Conservation (phyloP, 2,797 vertebrate genomes). For the Liparis tanakae region DNA sequence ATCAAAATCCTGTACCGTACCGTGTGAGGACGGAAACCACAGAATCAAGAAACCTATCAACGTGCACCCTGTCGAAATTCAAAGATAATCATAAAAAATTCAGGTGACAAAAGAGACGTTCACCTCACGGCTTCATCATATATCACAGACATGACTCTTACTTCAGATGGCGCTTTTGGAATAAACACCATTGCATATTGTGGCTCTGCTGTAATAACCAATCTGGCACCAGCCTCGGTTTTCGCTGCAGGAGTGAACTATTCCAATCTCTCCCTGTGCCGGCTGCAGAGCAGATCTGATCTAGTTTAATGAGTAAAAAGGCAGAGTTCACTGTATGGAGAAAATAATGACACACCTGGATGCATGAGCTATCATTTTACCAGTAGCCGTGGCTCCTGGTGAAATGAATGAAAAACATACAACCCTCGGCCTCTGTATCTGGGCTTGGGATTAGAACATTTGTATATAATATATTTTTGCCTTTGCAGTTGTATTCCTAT, state of each 20-base stretch:
- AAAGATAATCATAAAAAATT: conserved; percentile 19
- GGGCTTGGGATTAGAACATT: conserved; percentile 12
- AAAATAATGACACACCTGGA: conserved; percentile 44
- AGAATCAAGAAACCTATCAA: conserved; percentile 8
- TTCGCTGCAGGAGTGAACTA: conserved; percentile 38
- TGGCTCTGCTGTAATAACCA: conserved; percentile 53
- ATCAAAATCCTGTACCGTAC: neutral
- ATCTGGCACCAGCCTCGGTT: conserved; percentile 34
- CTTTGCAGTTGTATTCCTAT: neutral
- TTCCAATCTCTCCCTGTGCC: conserved; percentile 41
- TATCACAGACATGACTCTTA: conserved; percentile 51
- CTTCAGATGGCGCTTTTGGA: conserved; percentile 48
- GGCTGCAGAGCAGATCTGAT: conserved; percentile 52
- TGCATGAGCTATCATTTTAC: conserved; percentile 46
- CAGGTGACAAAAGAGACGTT: conserved; percentile 17
- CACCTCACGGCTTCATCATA: conserved; percentile 31
- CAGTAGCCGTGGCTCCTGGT: conserved; percentile 9
- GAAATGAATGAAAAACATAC: conserved; percentile 3
- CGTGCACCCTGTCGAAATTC: conserved; percentile 16
- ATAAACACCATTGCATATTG: conserved; percentile 52
- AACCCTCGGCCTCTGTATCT: conserved; percentile 18
- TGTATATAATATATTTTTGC: neutral
- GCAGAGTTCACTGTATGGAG: conserved; percentile 56
- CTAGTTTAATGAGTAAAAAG: conserved; percentile 55
- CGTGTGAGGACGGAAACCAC: neutral